Evolutionary conservation across 2,797 vertebrate genomes (phyloP).

Genomic region (Clarias fuscus): DNA sequence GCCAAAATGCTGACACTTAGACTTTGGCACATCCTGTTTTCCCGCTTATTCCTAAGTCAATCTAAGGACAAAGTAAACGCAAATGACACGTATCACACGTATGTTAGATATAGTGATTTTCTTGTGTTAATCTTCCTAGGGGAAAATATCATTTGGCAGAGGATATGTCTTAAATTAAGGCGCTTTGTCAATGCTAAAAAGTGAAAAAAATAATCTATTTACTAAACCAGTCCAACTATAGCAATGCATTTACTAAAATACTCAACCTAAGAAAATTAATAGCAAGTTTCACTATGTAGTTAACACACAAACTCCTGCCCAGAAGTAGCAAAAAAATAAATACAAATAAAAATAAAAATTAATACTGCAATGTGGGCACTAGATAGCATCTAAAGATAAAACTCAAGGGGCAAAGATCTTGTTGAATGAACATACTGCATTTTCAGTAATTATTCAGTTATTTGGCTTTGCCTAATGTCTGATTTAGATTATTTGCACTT

Average conservation of each 20-base stretch:
- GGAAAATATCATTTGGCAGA: conserved; percentile 9
- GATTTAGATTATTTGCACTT: not conserved
- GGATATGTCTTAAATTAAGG: not conserved
- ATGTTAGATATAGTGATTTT: conserved; percentile 70
- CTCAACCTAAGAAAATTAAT: not conserved
- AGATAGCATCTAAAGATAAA: not conserved
- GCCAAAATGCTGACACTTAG: conserved; percentile 68
- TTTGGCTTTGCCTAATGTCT: not conserved
- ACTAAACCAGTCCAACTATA: not conserved
- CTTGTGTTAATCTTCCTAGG: conserved; percentile 65
- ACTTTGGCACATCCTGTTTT: conserved; percentile 72
- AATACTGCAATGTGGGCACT: no score
- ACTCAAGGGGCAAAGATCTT: not conserved
- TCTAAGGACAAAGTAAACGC: conserved; percentile 66
- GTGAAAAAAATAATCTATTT: no score
- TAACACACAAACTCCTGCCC: not conserved
- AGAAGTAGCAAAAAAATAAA: not conserved
- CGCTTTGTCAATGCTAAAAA: not conserved
- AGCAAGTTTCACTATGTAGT: not conserved
- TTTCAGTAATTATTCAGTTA: not conserved
- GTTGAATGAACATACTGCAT: not conserved
- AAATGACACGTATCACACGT: no score
- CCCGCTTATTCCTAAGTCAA: conserved; percentile 75
- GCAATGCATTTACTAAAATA: not conserved
- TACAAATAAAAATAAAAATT: not conserved